Base-by-base conservation (phyloP, 2,888 invertebrate genomes). In the Drosophila cracens region DNA sequence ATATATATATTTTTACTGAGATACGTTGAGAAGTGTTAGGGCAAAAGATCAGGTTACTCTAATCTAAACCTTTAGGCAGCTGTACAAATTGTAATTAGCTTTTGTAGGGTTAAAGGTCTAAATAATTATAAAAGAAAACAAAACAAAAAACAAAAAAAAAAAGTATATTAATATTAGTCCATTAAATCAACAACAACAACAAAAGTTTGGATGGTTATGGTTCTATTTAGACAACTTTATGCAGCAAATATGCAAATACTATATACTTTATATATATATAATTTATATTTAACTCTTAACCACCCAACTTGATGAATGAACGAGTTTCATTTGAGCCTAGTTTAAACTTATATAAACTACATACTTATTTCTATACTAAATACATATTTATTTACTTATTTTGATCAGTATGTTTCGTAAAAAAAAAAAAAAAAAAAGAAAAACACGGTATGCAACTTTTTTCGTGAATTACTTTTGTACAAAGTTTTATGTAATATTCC, bases 121-220 rank as follows among this genome's bases (percentile, higher is more conserved):
- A 53, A 70, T 51, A 66, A 69, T 40, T 53, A 21, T 38, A 66
- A 53, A 67, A 74, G 49, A 21, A 62, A 62, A 57, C 43, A 54
- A 56, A 49, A 63, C 53, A 60, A 31, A 43, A 70, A 48, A 54
- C 25, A 52, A 61, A 33, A 31, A 60, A 65, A 76, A 73, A 54
- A 57, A 25, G 31, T 46, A 59, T 48, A 71, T 75, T 68, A 68
- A 79, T 79, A 62, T 57, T 63, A 72, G 49, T 63, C 53, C 59
- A 80, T 73, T 92, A 75, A 75, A 92, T 87, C 53, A 63, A 74
- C 64, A 70, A 67, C 51, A 73, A 72, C 51, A 73, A 72, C 38
- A 38, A 64, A 70, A 48, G 40, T 56, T 67, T 63, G 67, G 58
- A 46, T 93, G 94, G 94, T 94, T 94, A 93, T 92, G 93, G 92